Conservation (phyloP, 2,888 invertebrate genomes). For the Polia nebulosa region DNA sequence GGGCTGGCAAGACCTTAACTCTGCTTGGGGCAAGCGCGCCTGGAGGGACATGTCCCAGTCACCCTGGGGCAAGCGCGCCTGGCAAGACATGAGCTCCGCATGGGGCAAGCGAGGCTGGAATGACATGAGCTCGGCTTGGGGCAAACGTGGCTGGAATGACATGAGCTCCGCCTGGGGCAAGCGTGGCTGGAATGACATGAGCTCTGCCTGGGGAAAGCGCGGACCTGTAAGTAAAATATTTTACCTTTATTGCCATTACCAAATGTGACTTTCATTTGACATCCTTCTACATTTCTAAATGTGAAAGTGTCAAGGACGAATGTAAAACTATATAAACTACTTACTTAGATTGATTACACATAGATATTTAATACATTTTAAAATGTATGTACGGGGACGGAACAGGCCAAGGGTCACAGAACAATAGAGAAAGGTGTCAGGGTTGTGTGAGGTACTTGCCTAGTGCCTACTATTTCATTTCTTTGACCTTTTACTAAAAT, state of each 20-base stretch:
- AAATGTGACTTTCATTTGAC: conserved; percentile 5
- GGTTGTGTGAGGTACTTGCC: not conserved
- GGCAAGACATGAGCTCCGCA: conserved; percentile 90
- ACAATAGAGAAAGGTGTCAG: not conserved
- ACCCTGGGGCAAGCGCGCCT: conserved; percentile 91
- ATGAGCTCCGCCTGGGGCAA: conserved; percentile 90
- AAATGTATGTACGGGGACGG: not conserved
- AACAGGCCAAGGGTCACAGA: not conserved
- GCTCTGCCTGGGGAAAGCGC: conserved; percentile 92
- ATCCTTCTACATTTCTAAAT: conserved; percentile 2
- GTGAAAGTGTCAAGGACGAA: conserved; percentile 7
- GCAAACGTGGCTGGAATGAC: conserved; percentile 91
- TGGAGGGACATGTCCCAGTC: conserved; percentile 89
- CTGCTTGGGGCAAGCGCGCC: conserved; percentile 91
- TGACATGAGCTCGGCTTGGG: conserved; percentile 91
- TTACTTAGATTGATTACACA: conserved; percentile 1
- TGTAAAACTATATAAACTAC: conserved; percentile 3
- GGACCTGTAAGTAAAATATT: conserved; percentile 81
- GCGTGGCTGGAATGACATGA: conserved; percentile 91
- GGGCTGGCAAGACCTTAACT: conserved; percentile 84
- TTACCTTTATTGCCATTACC: not conserved
- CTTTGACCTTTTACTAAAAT: not conserved
- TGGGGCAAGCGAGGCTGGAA: conserved; percentile 92
- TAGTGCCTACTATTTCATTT: not conserved
- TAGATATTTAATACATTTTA: not conserved